Conservation (phyloP, 2,797 vertebrate genomes). For the Agapornis canus region DNA sequence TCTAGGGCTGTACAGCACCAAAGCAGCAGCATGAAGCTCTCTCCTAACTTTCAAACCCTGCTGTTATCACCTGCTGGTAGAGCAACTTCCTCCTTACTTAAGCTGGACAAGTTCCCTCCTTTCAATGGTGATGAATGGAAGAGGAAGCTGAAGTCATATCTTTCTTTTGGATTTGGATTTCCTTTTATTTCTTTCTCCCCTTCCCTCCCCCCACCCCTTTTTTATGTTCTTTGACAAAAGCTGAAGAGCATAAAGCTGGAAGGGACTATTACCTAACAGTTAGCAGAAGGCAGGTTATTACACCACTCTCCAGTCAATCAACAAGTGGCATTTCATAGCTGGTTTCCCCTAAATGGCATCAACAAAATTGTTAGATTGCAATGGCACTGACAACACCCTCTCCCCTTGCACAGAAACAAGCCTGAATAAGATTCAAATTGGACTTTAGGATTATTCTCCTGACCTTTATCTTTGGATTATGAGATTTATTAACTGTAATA, state of each 20-base stretch:
- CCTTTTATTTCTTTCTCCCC: not conserved
- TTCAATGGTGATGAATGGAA: not conserved
- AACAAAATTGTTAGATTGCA: not conserved
- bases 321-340: not conserved
- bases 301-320: not conserved
- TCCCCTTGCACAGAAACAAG: not conserved
- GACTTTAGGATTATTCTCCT: constrained; percentile 25
- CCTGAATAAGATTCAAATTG: not conserved
- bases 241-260: not conserved
- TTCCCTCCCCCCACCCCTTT: accelerated
- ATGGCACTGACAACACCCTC: not conserved
- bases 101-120: not conserved
- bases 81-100: not conserved
- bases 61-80: not conserved
- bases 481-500: constrained; percentile 52
- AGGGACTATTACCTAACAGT: not conserved
- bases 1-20: not conserved
- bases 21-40: not conserved
- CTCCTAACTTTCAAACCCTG: not conserved
- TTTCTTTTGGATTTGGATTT: not conserved
- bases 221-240: not conserved
- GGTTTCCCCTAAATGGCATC: not conserved
- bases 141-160: constrained; percentile 13
- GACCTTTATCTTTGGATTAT: constrained; percentile 45
- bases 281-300: not conserved